Evolutionary conservation across 1,140 invertebrate species (phyloP).

Genomic region (Caenorhabditis briggsae): DNA sequence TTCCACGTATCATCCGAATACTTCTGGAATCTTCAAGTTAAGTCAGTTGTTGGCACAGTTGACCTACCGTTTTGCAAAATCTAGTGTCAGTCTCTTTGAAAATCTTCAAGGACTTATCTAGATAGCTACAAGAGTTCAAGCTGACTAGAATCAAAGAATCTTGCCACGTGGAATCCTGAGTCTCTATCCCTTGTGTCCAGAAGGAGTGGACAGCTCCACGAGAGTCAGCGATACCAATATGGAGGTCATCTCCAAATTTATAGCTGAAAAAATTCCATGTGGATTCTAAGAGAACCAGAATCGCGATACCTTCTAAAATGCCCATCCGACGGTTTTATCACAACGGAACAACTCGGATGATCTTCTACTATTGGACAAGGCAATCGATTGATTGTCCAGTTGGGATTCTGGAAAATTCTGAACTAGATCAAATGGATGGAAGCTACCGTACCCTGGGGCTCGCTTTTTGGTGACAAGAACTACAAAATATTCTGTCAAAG

Average conservation of each 20-base stretch:
- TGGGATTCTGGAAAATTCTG: neutral
- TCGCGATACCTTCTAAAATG: constrained; percentile 3
- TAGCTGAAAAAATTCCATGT: constrained; percentile 19
- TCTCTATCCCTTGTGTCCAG: constrained; percentile 57
- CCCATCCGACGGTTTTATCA: constrained; percentile 5
- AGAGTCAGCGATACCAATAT: constrained; percentile 55
- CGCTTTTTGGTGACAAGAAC: neutral
- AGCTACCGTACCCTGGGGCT: neutral
- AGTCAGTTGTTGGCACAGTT: too few species aligned
- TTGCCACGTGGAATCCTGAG: neutral
- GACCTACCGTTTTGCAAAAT: too few species aligned
- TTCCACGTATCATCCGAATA: constrained; percentile 56
- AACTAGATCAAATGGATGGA: neutral
- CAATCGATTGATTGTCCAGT: neutral
- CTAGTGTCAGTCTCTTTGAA: neutral
- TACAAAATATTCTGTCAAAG: neutral
- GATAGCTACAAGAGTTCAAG: neutral
- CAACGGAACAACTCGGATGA: neutral
- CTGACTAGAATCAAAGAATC: neutral
- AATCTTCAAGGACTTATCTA: neutral
- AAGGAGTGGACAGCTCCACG: constrained; percentile 44
- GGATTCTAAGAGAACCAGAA: too few species aligned
- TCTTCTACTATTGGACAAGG: neutral
- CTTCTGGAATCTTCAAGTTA: constrained; percentile 13
- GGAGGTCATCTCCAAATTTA: constrained; percentile 53